Evolutionary conservation across 2,113 vertebrate genomes (phyloP).

Genomic region (Myodes glareolus): DNA sequence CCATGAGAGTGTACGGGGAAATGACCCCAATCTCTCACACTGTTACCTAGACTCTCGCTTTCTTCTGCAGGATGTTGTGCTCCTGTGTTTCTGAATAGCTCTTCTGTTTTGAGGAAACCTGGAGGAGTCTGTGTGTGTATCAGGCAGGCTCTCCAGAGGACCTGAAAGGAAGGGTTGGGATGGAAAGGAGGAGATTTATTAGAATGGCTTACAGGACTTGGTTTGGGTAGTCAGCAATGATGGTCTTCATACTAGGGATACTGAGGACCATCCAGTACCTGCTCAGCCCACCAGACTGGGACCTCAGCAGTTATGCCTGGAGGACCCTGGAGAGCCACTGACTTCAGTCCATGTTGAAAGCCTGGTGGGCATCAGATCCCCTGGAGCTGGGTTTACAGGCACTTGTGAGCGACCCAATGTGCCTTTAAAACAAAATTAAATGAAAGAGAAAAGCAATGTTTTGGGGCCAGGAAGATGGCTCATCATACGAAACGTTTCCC

Average conservation of each 20-base stretch:
- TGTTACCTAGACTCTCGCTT: neutral
- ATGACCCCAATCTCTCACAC: no score
- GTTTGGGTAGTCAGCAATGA: neutral
- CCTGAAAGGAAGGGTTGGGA: neutral
- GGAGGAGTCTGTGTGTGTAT: neutral
- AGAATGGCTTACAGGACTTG: neutral
- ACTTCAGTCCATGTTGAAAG: neutral
- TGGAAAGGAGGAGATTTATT: neutral
- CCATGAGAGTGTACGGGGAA: neutral
- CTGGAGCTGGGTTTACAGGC: neutral
- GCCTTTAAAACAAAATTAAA: conserved; percentile 25
- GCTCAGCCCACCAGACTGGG: neutral
- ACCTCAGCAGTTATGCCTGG: neutral
- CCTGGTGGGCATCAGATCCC: neutral
- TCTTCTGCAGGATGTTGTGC: neutral
- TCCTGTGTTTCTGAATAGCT: neutral
- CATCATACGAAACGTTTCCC: neutral
- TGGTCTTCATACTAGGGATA: neutral
- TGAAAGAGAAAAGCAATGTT: neutral
- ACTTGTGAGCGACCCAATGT: neutral
- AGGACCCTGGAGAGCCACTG: neutral
- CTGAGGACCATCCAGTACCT: neutral
- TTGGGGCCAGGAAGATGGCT: neutral
- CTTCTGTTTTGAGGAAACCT: neutral
- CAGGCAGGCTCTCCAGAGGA: neutral